These are phyloP conservation scores for Platanista minor DNA, from an alignment of 2,113 vertebrate genomes.

Conservation along the genomic window DNA sequence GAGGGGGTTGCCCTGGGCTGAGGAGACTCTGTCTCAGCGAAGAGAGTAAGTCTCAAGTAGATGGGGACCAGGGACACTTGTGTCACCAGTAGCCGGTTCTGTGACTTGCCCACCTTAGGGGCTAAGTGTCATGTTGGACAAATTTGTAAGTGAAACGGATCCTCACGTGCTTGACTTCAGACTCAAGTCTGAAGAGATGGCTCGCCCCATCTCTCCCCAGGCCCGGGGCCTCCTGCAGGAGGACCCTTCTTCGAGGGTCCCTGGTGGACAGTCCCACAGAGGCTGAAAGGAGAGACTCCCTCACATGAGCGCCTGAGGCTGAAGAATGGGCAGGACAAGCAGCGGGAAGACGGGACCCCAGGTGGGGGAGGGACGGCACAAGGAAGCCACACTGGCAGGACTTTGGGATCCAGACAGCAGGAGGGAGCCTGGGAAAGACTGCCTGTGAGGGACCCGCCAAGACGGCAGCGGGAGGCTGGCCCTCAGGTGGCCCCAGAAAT, in stretches of 20 bases:
- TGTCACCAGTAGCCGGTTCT: not conserved
- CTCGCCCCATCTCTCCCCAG: not conserved
- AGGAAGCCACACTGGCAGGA: not conserved
- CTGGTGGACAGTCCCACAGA: not conserved
- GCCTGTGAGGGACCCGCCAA: not conserved
- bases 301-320: not conserved
- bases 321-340: not conserved
- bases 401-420: not conserved
- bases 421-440: not conserved
- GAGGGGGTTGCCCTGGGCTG: not conserved
- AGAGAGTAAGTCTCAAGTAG: not conserved
- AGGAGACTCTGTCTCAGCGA: not conserved
- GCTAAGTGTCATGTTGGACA: rapidly evolving
- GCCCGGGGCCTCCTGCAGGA: not conserved
- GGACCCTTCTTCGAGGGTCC: not conserved
- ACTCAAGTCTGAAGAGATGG: no score
- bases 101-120: not conserved
- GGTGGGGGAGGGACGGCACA: rapidly evolving
- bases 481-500: not conserved
- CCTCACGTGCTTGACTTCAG: not conserved
- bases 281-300: not conserved
- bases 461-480: rapidly evolving
- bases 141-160: no score
- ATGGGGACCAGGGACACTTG: rapidly evolving
- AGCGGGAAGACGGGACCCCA: not conserved